Base-by-base conservation (phyloP, 2,797 vertebrate species). In the Enteromius treurensis region DNA sequence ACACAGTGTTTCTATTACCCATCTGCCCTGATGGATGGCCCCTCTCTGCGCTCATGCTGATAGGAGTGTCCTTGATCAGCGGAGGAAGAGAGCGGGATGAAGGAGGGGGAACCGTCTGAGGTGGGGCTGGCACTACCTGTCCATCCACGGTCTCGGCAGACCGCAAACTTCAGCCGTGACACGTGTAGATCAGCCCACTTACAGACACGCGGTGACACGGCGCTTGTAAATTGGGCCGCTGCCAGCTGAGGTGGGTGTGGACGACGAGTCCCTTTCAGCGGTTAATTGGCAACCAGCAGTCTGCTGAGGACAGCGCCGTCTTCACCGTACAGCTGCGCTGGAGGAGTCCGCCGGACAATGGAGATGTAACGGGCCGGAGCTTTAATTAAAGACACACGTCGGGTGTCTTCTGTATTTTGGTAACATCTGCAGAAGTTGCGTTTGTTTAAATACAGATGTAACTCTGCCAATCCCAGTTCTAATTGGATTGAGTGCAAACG, bases 1-100 rank as follows among this genome's bases (percentile, higher is more conserved):
- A 95, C 88, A 26, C 91, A 89, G 91, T 93, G 92, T 93, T 95
- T 94, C 92, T 92, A 95, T 95, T 94, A 94, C 94, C 92, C 90
- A 90, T 84, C 88, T 77, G 85, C 68, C 84, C 91, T 95, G 94
- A 95, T 95, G 91, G 93, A 95, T 95, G 92, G 91, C 87, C 84
- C 86, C 90, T 89, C 89, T 91, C 90, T 90, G 90, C 90, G 92
- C 90, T 86, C 89, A 89, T 89, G 90, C 92, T 93, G 92, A 95
- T 94, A 93, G 42, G 88, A 85, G 90, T 91, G 94, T 95, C 94
- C 93, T 95, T 95, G 94, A 94, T 83, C 86, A 84, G 85, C 87
- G 87, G 76, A 86, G 88, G 86, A 86, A 40, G 74, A 60, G 74
- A 77, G 65, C 73, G 77, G 75, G 81, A 85, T 87, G 29, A 53